phyloP scores from a whole-genome alignment of 53 echinoderm and acorn worm genomes.

The Arbacia lixula region DNA sequence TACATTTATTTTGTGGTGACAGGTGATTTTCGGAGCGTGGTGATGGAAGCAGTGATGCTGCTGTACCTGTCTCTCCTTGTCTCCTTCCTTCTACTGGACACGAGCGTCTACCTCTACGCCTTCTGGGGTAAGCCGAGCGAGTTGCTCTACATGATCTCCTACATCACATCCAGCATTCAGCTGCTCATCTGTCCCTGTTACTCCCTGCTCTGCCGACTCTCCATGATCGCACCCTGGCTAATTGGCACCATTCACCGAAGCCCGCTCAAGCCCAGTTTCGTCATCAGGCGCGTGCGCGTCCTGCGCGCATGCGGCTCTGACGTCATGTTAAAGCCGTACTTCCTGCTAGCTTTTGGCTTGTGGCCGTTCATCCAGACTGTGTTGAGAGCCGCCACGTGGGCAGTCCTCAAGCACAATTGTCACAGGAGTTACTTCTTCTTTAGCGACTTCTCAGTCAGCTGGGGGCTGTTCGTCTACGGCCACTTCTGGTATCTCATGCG shows the following conservation, averaged over 20 bases:
- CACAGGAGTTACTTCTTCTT: background rate
- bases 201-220: background rate
- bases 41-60: background rate
- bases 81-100: background rate
- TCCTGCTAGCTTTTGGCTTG: background rate
- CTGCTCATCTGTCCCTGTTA: background rate
- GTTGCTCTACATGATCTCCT: slow-evolving; percentile 21
- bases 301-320: background rate
- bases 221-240: background rate
- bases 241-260: background rate
- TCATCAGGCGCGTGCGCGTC: background rate
- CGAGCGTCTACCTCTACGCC: background rate
- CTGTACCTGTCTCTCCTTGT: background rate
- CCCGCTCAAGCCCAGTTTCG: background rate
- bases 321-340: background rate
- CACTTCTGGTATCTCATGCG: slow-evolving; percentile 32
- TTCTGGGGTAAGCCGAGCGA: background rate
- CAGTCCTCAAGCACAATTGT: background rate
- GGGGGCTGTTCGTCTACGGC: background rate
- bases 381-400: background rate
- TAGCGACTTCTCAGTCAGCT: background rate
- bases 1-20: background rate
- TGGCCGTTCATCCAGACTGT: slow-evolving; percentile 21
- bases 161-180: background rate
- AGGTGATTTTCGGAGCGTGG: background rate